Percentiles rank a stretch among this genome's conserved stretches.
Evolutionary conservation across 2,888 invertebrate species (phyloP).

Genomic region (Drosophila limbata): DNA sequence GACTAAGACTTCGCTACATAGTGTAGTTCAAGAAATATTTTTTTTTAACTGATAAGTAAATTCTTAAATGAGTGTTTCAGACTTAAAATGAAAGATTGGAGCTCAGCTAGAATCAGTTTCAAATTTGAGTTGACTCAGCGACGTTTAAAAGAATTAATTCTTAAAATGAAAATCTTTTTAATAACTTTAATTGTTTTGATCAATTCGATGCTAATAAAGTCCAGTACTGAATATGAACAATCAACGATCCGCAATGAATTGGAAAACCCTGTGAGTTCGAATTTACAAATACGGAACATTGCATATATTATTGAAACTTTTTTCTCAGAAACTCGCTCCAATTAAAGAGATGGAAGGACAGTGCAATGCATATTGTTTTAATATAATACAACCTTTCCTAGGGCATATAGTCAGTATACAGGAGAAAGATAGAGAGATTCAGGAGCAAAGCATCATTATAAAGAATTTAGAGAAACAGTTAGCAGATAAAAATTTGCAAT

Average conservation of each 20-base stretch:
- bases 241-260: background rate
- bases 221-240: background rate
- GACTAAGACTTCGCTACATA: background rate
- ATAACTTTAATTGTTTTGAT: background rate
- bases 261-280: background rate
- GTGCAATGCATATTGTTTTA: constrained; percentile 19
- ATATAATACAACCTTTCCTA: constrained; percentile 9
- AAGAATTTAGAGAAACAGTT: background rate
- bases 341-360: constrained; percentile 9
- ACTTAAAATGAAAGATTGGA: background rate
- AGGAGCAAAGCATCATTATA: background rate
- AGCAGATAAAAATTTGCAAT: background rate
- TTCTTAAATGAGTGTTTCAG: background rate
- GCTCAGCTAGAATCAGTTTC: background rate
- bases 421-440: constrained; percentile 6
- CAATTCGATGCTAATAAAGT: background rate
- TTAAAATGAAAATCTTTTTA: constrained; percentile 2
- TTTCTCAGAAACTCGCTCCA: background rate
- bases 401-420: constrained; percentile 8
- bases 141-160: background rate
- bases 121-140: background rate
- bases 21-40: background rate
- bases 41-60: constrained; percentile 1
- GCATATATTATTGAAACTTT: background rate
- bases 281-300: background rate